Percentiles rank a stretch among this genome's conserved stretches.
phyloP scores from a whole-genome alignment of 2,888 invertebrate genomes.

The Papilio protenor region DNA sequence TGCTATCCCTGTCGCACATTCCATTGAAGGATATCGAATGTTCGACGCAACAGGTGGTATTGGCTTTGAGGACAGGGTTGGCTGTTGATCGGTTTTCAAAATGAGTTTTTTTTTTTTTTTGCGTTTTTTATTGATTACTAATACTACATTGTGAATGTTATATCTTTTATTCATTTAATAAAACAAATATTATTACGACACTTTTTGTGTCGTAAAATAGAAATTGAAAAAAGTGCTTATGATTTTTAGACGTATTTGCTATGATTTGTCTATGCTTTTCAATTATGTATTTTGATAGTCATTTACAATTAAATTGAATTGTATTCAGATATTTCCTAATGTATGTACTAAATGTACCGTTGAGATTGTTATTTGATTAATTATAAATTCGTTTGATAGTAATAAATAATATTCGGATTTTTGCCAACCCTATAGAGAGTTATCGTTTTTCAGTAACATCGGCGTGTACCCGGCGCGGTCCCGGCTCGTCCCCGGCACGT shows the following conservation, averaged over 20 bases:
- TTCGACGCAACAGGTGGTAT: conserved; percentile 82
- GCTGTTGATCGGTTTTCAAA: conserved; percentile 65
- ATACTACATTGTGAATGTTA: neutral
- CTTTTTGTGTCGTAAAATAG: neutral
- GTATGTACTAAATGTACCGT: neutral
- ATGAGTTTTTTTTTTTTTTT: neutral
- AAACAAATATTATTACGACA: neutral
- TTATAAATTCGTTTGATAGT: neutral
- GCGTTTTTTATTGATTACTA: neutral
- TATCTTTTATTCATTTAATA: neutral
- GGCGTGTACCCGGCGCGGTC: neutral
- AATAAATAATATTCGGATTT: neutral
- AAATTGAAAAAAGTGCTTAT: neutral
- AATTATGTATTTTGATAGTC: neutral
- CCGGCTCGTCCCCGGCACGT: conserved; percentile 30
- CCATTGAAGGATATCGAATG: conserved; percentile 84
- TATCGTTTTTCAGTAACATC: conserved; percentile 44
- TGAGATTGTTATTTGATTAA: neutral
- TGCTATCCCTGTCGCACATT: conserved; percentile 60
- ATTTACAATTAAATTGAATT: too few species aligned
- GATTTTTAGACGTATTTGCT: neutral
- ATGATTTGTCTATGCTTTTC: neutral
- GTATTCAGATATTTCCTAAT: too few species aligned
- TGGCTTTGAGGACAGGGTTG: conserved; percentile 78
- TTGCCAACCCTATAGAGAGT: conserved; percentile 39